These are phyloP conservation scores for Bombus turneri DNA, from an alignment of 1,140 invertebrate species.

Conservation along the genomic window DNA sequence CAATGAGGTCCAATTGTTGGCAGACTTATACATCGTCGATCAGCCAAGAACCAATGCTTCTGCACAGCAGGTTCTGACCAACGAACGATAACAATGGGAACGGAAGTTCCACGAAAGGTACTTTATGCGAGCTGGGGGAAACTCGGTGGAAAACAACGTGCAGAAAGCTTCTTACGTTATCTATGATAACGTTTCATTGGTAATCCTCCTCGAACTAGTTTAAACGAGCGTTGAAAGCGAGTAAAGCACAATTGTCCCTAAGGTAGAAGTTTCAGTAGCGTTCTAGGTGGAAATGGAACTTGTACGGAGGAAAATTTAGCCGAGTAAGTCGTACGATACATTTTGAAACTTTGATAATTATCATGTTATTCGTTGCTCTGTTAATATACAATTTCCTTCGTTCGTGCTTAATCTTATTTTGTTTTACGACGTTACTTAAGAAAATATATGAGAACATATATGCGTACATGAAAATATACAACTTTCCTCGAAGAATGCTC, in stretches of 20 bases:
- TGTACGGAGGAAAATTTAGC: background rate
- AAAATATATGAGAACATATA: background rate
- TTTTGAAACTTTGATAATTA: too few relatives aligned
- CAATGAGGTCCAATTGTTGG: background rate
- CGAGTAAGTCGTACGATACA: background rate
- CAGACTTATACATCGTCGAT: conserved; percentile 1
- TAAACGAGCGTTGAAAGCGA: background rate
- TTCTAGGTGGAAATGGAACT: background rate
- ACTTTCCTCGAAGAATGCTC: background rate
- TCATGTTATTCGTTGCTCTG: too few relatives aligned
- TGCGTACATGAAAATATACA: too few relatives aligned
- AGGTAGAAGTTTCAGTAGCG: background rate
- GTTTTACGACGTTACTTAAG: background rate
- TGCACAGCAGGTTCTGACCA: background rate
- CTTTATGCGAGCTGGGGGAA: conserved; percentile 21
- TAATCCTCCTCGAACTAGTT: background rate
- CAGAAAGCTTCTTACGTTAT: background rate
- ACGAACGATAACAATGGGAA: conserved; percentile 33
- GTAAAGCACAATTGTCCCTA: background rate
- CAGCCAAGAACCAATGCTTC: background rate
- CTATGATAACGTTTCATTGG: background rate
- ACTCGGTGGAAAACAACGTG: background rate
- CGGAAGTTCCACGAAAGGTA: conserved; percentile 27
- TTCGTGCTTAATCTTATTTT: too few relatives aligned
- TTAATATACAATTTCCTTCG: too few relatives aligned